Conservation (phyloP, 2,113 vertebrate species). For the Tychaedon coryphoeus region DNA sequence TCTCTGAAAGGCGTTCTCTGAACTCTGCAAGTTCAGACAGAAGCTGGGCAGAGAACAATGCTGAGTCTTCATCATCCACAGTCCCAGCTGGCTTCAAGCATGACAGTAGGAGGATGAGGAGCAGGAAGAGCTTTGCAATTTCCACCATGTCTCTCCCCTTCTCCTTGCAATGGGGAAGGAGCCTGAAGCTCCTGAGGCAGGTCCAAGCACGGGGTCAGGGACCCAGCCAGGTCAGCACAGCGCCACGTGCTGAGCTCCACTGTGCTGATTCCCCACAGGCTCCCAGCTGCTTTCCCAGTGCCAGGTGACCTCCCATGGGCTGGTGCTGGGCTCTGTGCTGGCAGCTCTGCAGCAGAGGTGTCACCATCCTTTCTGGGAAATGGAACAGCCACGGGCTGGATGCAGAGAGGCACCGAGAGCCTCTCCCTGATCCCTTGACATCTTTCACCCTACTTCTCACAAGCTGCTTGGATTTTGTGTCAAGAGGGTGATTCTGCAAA, state of each 20-base stretch:
- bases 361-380: neutral
- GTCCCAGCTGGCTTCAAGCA: neutral
- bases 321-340: neutral
- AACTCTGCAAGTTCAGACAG: neutral
- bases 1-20: too few relatives aligned
- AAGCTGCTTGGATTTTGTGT: constrained; percentile 44
- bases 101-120: neutral
- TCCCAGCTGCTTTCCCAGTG: neutral
- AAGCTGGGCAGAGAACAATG: neutral
- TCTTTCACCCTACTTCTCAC: neutral
- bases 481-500: constrained; percentile 63
- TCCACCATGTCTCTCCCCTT: neutral
- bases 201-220: neutral
- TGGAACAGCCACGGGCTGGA: neutral
- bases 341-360: neutral
- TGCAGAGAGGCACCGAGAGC: neutral
- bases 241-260: neutral
- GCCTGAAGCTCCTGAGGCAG: neutral
- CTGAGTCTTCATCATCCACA: neutral
- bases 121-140: neutral
- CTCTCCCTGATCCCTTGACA: constrained; percentile 33
- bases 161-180: neutral
- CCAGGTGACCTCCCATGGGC: neutral
- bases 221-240: neutral
- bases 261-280: neutral